These are phyloP conservation scores for Sternarchorhynchus goeldii DNA, from an alignment of 2,797 vertebrate species.

Conservation along the genomic window DNA sequence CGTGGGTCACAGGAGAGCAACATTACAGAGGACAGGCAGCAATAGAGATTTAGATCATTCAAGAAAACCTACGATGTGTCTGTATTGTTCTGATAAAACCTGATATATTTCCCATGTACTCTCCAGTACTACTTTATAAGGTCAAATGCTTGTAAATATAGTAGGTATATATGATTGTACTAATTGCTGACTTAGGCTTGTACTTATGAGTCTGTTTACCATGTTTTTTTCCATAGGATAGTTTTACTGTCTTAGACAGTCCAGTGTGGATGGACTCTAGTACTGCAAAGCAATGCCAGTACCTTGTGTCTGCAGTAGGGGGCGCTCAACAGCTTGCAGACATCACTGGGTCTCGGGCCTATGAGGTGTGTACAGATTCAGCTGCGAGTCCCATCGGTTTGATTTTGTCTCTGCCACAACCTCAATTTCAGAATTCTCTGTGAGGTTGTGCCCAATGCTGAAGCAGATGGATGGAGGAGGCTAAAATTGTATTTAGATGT, in stretches of 20 bases:
- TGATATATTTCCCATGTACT: neutral
- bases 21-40: neutral
- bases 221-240: constrained; percentile 65
- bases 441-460: no score
- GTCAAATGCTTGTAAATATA: neutral
- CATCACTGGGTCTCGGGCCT: constrained; percentile 91
- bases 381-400: no score
- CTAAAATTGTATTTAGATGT: no score
- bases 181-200: neutral
- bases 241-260: constrained; percentile 79
- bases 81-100: neutral
- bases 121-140: neutral
- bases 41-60: neutral
- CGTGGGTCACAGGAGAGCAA: neutral
- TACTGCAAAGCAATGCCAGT: constrained; percentile 77
- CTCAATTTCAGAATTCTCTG: no score
- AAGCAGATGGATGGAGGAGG: no score
- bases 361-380: constrained; percentile 77
- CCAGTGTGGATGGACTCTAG: constrained; percentile 98
- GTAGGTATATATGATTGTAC: no score
- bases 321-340: constrained; percentile 80
- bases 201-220: neutral
- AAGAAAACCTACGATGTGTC: neutral
- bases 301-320: constrained; percentile 79
- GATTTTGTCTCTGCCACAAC: no score